These are phyloP conservation scores for Drosophila anceps DNA, from an alignment of 2,888 invertebrate species.

Conservation along the genomic window DNA sequence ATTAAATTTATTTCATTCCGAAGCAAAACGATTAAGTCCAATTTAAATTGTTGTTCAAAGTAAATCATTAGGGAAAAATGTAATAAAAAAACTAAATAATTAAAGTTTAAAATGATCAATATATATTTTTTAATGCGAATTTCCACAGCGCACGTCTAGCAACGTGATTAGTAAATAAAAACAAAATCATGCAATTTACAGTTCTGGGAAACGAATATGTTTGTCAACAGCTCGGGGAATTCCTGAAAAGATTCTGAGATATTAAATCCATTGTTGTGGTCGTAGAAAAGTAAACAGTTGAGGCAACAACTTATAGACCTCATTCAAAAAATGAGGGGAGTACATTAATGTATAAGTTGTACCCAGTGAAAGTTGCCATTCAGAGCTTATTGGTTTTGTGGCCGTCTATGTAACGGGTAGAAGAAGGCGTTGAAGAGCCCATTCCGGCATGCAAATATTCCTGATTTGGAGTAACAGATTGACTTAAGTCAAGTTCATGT, in stretches of 20 bases:
- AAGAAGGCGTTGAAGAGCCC: too few species aligned
- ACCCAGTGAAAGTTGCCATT: background rate
- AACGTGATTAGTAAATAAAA: background rate
- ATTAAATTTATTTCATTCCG: too few species aligned
- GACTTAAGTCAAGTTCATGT: too few species aligned
- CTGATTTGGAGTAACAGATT: too few species aligned
- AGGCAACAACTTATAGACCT: background rate
- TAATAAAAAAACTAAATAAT: too few species aligned
- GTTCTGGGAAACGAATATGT: constrained; percentile 13
- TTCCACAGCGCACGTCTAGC: background rate
- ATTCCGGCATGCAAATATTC: too few species aligned
- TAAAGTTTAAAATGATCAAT: too few species aligned
- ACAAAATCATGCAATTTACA: background rate
- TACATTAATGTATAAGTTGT: background rate
- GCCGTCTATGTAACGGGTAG: background rate
- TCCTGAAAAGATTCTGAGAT: background rate
- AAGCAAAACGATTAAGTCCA: too few species aligned
- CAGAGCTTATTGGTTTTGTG: background rate
- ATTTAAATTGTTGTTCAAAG: too few species aligned
- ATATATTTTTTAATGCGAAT: background rate
- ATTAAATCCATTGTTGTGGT: background rate
- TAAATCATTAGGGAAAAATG: too few species aligned
- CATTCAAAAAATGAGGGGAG: background rate
- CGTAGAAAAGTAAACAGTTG: background rate
- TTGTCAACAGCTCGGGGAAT: constrained; percentile 11